A percentile compares a stretch with the other conserved stretches of the same genome.
phyloP scores from a whole-genome alignment of 1,140 invertebrate species.

The Pseudomyrmex flavicornis region DNA sequence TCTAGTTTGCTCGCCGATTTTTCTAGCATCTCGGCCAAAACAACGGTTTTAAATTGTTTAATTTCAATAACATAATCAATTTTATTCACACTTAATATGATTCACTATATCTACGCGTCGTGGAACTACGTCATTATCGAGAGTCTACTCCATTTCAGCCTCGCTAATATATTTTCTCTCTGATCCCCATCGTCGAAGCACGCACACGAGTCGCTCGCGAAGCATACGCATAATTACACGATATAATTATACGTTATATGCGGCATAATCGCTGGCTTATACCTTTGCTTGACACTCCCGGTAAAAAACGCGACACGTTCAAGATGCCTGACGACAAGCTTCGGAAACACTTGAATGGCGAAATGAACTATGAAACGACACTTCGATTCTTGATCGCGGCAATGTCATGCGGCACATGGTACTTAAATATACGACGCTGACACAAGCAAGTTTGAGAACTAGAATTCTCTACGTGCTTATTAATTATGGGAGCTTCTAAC shows the following conservation, averaged over 20 bases:
- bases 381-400: neutral
- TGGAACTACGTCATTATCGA: neutral
- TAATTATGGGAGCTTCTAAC: no score
- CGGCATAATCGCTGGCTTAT: neutral
- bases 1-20: no score
- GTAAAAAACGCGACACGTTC: neutral
- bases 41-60: no score
- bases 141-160: no score
- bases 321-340: neutral
- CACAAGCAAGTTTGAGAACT: no score
- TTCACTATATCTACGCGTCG: neutral
- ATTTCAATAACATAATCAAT: no score
- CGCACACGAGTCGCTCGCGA: neutral
- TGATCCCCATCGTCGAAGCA: neutral
- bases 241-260: neutral
- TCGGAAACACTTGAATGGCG: neutral
- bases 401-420: neutral
- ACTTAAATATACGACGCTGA: no score
- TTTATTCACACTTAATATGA: neutral
- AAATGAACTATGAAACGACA: neutral
- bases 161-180: no score
- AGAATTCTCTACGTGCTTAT: no score
- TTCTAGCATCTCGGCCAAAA: no score
- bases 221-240: no score
- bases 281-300: conserved; percentile 4